Conservation (phyloP, 2,888 invertebrate species). For the Phyllotreta striolata region DNA sequence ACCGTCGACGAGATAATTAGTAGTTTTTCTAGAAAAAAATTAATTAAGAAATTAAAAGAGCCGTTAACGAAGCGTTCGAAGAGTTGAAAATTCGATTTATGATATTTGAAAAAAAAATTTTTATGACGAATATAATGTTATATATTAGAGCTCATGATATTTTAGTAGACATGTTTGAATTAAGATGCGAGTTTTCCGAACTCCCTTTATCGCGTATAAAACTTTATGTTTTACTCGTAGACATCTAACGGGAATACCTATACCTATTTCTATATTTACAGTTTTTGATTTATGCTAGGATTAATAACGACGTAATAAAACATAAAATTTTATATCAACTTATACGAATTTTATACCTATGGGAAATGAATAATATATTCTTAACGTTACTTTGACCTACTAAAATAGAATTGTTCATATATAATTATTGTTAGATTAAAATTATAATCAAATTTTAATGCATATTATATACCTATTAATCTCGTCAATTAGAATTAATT, state of each 20-base stretch:
- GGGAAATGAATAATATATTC: background rate
- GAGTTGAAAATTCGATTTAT: slow-evolving; percentile 6
- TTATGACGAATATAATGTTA: slow-evolving; percentile 20
- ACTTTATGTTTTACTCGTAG: no score
- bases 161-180: slow-evolving; percentile 23
- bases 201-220: background rate
- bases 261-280: no score
- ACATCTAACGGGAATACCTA: no score
- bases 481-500: slow-evolving; percentile 18
- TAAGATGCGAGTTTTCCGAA: background rate
- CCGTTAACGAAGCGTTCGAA: slow-evolving; percentile 2
- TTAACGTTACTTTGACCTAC: slow-evolving; percentile 11
- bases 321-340: background rate
- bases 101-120: slow-evolving; percentile 11
- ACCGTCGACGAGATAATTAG: slow-evolving; percentile 61
- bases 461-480: slow-evolving; percentile 10
- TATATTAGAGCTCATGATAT: slow-evolving; percentile 4
- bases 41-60: slow-evolving; percentile 8
- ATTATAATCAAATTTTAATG: slow-evolving; percentile 6
- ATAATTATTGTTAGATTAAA: slow-evolving; percentile 14
- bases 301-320: no score
- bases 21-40: slow-evolving; percentile 1
- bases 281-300: no score
- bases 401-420: slow-evolving; percentile 20
- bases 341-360: slow-evolving; percentile 3